Conservation (phyloP, 2,888 invertebrate species). For the Xestia sexstrigata region DNA sequence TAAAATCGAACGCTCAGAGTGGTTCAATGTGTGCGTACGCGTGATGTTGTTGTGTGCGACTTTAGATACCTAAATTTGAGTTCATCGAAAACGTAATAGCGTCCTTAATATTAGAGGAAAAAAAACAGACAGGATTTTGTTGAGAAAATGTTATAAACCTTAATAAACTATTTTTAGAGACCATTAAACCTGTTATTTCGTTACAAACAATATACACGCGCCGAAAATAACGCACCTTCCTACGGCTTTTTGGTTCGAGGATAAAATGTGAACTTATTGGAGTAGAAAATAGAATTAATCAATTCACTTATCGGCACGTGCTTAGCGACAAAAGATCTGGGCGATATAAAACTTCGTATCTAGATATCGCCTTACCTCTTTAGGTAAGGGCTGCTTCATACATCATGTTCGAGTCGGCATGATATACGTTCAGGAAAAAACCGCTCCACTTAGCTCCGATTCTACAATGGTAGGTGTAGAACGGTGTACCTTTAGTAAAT, state of each 20-base stretch:
- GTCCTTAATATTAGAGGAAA: slow-evolving; percentile 21
- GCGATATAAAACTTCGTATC: not conserved
- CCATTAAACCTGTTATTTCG: not conserved
- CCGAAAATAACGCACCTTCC: not conserved
- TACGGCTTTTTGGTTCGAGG: not conserved
- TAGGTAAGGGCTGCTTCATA: not conserved
- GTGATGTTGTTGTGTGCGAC: too few relatives aligned
- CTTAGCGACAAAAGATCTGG: not conserved
- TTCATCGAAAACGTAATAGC: too few relatives aligned
- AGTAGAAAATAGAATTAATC: not conserved
- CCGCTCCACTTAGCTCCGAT: not conserved
- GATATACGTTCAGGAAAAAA: not conserved
- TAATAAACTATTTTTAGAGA: not conserved
- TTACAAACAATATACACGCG: not conserved
- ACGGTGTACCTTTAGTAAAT: too few relatives aligned
- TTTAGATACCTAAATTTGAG: too few relatives aligned
- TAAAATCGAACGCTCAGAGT: too few relatives aligned
- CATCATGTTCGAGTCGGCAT: not conserved
- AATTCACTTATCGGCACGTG: not conserved
- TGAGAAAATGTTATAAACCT: not conserved
- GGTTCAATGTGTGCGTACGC: too few relatives aligned
- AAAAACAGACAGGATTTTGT: not conserved
- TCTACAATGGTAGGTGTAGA: not conserved
- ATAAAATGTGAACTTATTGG: not conserved
- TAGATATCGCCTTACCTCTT: not conserved